Evolutionary conservation across 2,797 vertebrate genomes (phyloP), one percentile per base, ranked within the genome.

Genomic region (Acrossocheilus fasciatus): DNA sequence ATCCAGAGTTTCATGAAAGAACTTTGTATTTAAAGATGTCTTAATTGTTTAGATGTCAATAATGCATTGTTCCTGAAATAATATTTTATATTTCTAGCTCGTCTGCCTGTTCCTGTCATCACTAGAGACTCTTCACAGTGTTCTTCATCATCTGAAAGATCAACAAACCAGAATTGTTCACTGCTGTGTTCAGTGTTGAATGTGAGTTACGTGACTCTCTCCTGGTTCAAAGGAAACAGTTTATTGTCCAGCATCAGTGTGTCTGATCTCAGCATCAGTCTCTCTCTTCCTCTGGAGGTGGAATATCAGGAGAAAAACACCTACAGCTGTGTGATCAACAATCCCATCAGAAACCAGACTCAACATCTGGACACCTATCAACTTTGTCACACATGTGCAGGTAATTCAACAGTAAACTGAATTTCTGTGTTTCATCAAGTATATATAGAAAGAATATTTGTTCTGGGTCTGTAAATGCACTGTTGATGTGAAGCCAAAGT

Each of bases 141-240:
- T 14, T 41, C 34, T 20, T 69, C 36, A 36, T 68, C 64, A 23
- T 69, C 39, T 57, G 54, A 57, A 57, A 57, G 7, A 43, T 6
- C 59, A 14, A 41, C 1, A 11, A 23, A 57, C 68, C 36, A 70
- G 4, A 6, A 9, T 9, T 72, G 69, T 72, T 14, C 20, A n/a
- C 0, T 72, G 69, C 0, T 43, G 69, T 72, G 69, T 43, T 72
- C 39, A 72, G 39, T 0, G 0, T 0, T 45, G 39, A 72, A 72
- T 72, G 41, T 72, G 39, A n/a, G 69, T 15, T 0, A 43, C n/a
- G 69, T 45, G 69, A 72, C 39, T 43, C 69, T 72, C 69, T 72
- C 69, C 39, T 72, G 69, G 69, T 72, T 3, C 20, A 43, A 43
- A 72, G 69, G 69, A 72, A 72, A 14, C 69, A n/a, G 41, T 72